Conservation (phyloP, 2,113 vertebrate species). For the Odocoileus virginianus region DNA sequence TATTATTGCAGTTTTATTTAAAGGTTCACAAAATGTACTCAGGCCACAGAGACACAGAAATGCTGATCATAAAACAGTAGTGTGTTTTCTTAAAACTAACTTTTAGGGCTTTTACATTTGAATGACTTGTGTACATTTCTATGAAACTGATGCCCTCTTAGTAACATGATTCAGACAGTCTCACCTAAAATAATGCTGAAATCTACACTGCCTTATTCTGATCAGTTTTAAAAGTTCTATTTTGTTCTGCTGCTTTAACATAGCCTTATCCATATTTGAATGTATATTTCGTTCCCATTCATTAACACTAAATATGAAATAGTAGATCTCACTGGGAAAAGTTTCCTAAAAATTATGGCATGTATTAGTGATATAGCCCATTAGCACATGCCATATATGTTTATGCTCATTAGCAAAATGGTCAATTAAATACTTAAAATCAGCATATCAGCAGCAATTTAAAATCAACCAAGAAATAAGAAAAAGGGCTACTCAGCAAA, state of each 20-base stretch:
- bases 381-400: not conserved
- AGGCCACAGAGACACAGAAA: not conserved
- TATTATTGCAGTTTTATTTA: not conserved
- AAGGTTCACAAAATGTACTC: not conserved
- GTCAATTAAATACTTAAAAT: not conserved
- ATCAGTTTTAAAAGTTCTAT: not conserved
- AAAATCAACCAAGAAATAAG: not conserved
- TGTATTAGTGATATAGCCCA: not conserved
- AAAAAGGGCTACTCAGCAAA: not conserved
- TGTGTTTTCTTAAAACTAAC: slow-evolving; percentile 53
- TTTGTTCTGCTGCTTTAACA: not conserved
- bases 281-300: not conserved
- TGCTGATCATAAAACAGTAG: not conserved
- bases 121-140: slow-evolving; percentile 42
- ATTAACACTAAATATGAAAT: not conserved
- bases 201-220: not conserved
- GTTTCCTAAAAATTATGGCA: not conserved
- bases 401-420: not conserved
- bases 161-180: slow-evolving; percentile 56
- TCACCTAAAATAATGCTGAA: slow-evolving; percentile 54
- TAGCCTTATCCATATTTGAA: not conserved
- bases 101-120: slow-evolving; percentile 52
- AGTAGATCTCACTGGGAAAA: not conserved
- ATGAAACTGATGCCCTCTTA: slow-evolving; percentile 48
- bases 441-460: not conserved